These are phyloP conservation scores for Chromoteleia sp. DNA, from an alignment of 2,888 invertebrate species.

Conservation along the genomic window DNA sequence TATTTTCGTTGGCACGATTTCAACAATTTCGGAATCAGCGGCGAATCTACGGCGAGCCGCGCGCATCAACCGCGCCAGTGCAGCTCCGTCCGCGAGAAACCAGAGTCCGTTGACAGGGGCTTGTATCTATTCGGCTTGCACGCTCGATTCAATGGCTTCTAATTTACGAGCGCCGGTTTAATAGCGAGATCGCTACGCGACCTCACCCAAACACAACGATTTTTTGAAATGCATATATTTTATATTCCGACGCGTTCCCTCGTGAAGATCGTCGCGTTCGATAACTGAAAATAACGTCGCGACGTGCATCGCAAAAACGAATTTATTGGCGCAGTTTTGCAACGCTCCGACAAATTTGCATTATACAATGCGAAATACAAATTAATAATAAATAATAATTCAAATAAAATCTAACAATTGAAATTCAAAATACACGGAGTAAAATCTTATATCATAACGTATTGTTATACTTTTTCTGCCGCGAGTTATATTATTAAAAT, in stretches of 20 bases:
- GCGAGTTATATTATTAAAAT: too few species aligned
- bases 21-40: slow-evolving; percentile 42
- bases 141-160: slow-evolving; percentile 74
- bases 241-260: background rate
- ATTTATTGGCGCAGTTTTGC: too few species aligned
- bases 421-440: too few species aligned
- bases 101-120: slow-evolving; percentile 31
- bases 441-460: too few species aligned
- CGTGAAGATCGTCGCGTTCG: slow-evolving; percentile 16
- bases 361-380: too few species aligned
- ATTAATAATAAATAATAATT: too few species aligned
- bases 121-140: slow-evolving; percentile 9
- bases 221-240: slow-evolving; percentile 4
- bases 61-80: too few species aligned
- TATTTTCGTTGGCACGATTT: slow-evolving; percentile 53
- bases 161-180: slow-evolving; percentile 75
- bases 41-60: background rate
- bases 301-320: too few species aligned
- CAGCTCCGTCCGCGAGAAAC: slow-evolving; percentile 15
- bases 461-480: too few species aligned
- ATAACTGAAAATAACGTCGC: slow-evolving; percentile 9
- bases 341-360: too few species aligned
- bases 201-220: background rate
- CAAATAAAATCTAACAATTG: too few species aligned
- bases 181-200: slow-evolving; percentile 60